phyloP scores from a whole-genome alignment of 2,888 invertebrate species.

The Crematogaster levior region DNA sequence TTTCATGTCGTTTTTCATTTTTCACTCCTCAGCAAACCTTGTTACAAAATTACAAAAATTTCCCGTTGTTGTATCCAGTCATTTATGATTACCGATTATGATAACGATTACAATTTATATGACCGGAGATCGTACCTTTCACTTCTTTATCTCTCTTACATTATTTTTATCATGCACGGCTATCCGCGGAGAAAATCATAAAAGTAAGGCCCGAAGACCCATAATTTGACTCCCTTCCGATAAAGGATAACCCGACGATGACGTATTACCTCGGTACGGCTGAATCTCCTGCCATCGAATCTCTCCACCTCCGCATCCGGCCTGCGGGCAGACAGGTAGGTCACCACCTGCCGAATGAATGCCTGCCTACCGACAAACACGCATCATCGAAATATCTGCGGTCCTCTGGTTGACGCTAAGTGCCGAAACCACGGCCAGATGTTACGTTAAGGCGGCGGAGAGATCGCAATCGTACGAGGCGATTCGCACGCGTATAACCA shows the following conservation, averaged over 20 bases:
- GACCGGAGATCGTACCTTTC: conserved; percentile 13
- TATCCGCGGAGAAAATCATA: conserved; percentile 8
- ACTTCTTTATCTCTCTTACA: conserved; percentile 1
- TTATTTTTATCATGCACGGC: conserved; percentile 6
- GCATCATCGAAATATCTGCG: conserved; percentile 72
- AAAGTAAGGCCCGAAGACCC: conserved; percentile 37
- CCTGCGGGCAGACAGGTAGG: conserved; percentile 65
- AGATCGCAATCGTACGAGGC: conserved; percentile 73
- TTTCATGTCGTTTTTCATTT: too few species aligned
- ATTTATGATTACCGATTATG: not conserved
- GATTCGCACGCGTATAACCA: conserved; percentile 59
- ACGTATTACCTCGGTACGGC: conserved; percentile 41
- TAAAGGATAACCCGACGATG: conserved; percentile 66
- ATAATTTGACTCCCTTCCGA: conserved; percentile 58
- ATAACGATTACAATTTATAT: not conserved
- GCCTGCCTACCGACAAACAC: conserved; percentile 57
- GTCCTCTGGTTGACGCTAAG: conserved; percentile 79
- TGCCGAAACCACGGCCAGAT: conserved; percentile 84
- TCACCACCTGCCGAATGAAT: conserved; percentile 74
- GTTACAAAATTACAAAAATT: not conserved
- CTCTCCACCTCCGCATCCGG: conserved; percentile 75
- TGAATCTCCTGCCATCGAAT: conserved; percentile 49
- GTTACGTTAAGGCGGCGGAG: conserved; percentile 71
- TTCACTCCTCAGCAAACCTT: not conserved
- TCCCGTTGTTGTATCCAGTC: not conserved